A percentile compares a stretch with the other conserved stretches of the same genome.
Evolutionary conservation across 2,113 vertebrate species (phyloP).

Genomic region (Leucosticte australis): DNA sequence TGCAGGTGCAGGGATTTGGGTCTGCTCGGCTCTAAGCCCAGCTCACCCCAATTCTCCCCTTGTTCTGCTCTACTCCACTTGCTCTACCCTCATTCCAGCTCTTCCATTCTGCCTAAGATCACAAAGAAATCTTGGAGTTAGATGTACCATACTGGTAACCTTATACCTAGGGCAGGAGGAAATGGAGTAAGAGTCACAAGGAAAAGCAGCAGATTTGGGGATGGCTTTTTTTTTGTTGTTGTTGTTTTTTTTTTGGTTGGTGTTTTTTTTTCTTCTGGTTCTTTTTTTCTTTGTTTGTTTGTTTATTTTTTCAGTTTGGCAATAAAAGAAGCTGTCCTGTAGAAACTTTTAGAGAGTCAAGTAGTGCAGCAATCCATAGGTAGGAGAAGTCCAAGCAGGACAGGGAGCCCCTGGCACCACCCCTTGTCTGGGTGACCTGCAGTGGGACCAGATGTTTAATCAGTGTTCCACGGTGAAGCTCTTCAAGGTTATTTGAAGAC

Average conservation of each 20-base stretch:
- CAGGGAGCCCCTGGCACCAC: neutral
- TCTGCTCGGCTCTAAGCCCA: neutral
- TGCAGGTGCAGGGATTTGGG: neutral
- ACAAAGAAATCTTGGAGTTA: neutral
- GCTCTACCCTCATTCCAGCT: neutral
- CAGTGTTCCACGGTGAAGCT: neutral
- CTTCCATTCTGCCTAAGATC: neutral
- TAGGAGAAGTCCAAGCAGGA: neutral
- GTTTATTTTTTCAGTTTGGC: neutral
- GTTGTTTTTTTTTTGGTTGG: neutral
- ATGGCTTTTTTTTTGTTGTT: neutral
- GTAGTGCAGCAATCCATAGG: neutral
- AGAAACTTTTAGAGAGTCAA: neutral
- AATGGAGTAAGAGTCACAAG: neutral
- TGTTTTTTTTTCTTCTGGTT: too few species aligned
- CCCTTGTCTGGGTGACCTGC: neutral
- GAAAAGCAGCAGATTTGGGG: neutral
- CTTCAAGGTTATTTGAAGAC: neutral
- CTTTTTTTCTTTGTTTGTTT: neutral
- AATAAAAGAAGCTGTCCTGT: neutral
- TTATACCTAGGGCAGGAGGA: neutral
- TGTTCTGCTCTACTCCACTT: neutral
- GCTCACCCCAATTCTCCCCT: neutral
- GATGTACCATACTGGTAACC: neutral
- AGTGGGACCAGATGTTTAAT: neutral